Conservation (phyloP, 2,113 vertebrate species). For the Lonchura striata region DNA sequence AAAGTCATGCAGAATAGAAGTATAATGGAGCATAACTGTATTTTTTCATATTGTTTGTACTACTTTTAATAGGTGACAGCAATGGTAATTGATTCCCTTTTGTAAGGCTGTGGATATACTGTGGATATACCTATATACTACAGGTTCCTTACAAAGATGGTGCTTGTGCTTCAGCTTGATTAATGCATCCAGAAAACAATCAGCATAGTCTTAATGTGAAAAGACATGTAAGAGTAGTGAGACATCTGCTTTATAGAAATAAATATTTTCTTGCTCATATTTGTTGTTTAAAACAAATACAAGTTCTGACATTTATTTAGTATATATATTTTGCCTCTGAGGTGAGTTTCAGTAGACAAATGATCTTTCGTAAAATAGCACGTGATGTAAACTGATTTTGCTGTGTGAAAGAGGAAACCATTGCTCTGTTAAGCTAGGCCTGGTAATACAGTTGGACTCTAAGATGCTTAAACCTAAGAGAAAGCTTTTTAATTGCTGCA, state of each 20-base stretch:
- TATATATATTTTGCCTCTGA: background rate
- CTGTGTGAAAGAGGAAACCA: background rate
- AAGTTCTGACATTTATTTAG: background rate
- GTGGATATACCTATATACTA: background rate
- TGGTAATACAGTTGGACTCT: background rate
- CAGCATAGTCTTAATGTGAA: background rate
- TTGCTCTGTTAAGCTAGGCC: background rate
- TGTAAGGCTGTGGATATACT: accelerated
- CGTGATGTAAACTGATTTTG: background rate
- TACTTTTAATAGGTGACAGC: background rate
- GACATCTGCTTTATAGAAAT: background rate
- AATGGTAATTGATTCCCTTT: background rate
- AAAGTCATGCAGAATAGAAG: background rate
- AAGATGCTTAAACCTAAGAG: background rate
- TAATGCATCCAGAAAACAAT: background rate
- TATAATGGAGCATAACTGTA: background rate
- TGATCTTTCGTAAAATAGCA: background rate
- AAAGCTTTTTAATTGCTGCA: background rate
- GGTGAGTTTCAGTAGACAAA: background rate
- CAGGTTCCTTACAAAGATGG: background rate
- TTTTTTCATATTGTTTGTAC: background rate
- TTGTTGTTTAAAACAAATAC: background rate
- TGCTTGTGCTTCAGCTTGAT: background rate
- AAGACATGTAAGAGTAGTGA: background rate
- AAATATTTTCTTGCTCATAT: background rate